Conservation (phyloP, 2,797 vertebrate species). For the Glyptemys insculpta region DNA sequence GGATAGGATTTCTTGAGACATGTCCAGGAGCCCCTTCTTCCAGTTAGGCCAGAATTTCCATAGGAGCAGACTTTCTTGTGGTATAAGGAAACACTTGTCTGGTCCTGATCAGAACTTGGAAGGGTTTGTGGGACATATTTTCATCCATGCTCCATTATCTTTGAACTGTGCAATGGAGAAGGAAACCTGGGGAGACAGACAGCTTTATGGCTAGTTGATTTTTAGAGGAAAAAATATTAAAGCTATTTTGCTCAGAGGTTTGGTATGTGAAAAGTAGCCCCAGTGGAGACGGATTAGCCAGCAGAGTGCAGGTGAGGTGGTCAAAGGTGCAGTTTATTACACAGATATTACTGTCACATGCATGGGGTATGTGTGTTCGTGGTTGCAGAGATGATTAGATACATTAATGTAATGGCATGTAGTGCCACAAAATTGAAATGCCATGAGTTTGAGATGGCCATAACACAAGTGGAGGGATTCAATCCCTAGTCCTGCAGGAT, state of each 20-base stretch:
- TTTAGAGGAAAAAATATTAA: background rate
- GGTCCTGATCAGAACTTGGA: background rate
- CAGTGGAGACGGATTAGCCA: background rate
- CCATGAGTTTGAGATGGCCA: background rate
- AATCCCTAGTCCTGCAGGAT: background rate
- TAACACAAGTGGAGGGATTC: background rate
- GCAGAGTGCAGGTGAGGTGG: background rate
- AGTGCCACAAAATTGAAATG: background rate
- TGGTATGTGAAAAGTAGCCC: background rate
- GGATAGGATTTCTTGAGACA: background rate
- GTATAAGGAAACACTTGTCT: background rate
- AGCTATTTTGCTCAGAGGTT: background rate
- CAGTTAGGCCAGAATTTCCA: background rate
- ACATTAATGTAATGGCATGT: background rate
- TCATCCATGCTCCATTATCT: background rate
- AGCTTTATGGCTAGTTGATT: conserved; percentile 14
- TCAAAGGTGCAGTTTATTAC: background rate
- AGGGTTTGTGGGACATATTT: background rate
- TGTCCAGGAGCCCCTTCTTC: background rate
- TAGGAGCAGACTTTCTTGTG: background rate
- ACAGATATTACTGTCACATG: background rate
- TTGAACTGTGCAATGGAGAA: background rate
- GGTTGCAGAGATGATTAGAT: background rate
- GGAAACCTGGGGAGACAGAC: conserved; percentile 9
- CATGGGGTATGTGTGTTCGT: background rate